Percentiles rank a stretch among this genome's conserved stretches.
These are phyloP conservation scores for Anagyrus pseudococci DNA, from an alignment of 2,888 invertebrate genomes.

Conservation along the genomic window DNA sequence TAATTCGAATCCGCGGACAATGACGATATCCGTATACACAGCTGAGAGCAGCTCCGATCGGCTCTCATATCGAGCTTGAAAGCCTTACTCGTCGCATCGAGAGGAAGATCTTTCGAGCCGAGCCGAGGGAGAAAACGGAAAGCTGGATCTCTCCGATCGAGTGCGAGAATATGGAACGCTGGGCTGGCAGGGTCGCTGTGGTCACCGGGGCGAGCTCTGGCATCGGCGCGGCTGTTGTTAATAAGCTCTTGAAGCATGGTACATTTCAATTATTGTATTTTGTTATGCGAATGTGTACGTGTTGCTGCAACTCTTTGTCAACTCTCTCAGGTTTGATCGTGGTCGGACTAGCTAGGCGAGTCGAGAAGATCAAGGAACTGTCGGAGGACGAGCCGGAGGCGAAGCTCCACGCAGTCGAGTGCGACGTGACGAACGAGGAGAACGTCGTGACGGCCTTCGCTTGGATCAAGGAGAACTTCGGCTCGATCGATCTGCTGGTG, in stretches of 20 bases:
- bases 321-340: conserved; percentile 57
- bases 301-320: not conserved
- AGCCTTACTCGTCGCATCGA: too few species aligned
- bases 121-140: too few species aligned
- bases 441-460: conserved; percentile 53
- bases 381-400: conserved; percentile 60
- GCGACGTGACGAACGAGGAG: conserved; percentile 55
- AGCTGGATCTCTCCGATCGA: too few species aligned
- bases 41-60: too few species aligned
- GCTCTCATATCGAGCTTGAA: too few species aligned
- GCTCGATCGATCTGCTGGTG: conserved; percentile 55
- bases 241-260: conserved; percentile 59
- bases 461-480: conserved; percentile 53
- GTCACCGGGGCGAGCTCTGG: conserved; percentile 64
- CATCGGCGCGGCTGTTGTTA: conserved; percentile 59
- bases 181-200: conserved; percentile 61
- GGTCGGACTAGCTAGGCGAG: conserved; percentile 60
- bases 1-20: too few species aligned
- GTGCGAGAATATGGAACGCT: conserved; percentile 60
- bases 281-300: not conserved
- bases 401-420: conserved; percentile 50
- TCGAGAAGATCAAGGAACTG: conserved; percentile 59
- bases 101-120: too few species aligned
- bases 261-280: not conserved
- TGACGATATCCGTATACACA: too few species aligned